These are phyloP conservation scores for Microctenopoma stevenorrisi DNA, from an alignment of 2,797 vertebrate species.

Conservation along the genomic window DNA sequence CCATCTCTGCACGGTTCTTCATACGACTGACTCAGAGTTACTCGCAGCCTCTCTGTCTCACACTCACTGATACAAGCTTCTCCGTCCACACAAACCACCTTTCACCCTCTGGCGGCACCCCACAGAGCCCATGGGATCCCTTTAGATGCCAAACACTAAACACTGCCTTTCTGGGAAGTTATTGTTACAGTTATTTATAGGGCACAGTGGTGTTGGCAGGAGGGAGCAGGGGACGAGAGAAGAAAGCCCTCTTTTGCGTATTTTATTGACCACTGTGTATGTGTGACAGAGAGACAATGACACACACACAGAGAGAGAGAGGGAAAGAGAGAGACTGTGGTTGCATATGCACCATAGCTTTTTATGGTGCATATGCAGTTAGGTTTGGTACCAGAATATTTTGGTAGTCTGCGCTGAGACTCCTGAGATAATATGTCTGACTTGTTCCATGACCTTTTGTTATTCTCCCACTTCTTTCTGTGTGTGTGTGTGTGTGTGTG, in stretches of 20 bases:
- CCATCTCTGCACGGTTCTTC: no score
- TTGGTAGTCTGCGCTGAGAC: slow-evolving; percentile 42
- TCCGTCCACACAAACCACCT: slow-evolving; percentile 36
- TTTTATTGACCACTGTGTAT: slow-evolving; percentile 37
- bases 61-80: slow-evolving; percentile 28
- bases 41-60: slow-evolving; percentile 17
- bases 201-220: slow-evolving; percentile 57
- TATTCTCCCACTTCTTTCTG: slow-evolving; percentile 1
- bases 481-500: background rate
- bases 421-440: slow-evolving; percentile 35
- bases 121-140: slow-evolving; percentile 56
- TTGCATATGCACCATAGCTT: slow-evolving; percentile 42
- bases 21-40: no score
- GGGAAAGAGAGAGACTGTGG: slow-evolving; percentile 14
- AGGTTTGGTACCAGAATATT: slow-evolving; percentile 42
- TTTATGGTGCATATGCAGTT: slow-evolving; percentile 18
- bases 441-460: slow-evolving; percentile 28
- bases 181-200: slow-evolving; percentile 76
- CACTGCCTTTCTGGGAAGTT: slow-evolving; percentile 72
- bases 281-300: background rate
- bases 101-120: slow-evolving; percentile 53
- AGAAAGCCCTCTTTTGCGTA: slow-evolving; percentile 31
- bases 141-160: slow-evolving; percentile 68
- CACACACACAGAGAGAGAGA: background rate
- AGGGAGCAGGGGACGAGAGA: slow-evolving; percentile 9